A percentile compares a stretch with the other conserved stretches of the same genome.
Evolutionary conservation across 2,113 vertebrate genomes (phyloP).

Genomic region (Loxodonta africana): DNA sequence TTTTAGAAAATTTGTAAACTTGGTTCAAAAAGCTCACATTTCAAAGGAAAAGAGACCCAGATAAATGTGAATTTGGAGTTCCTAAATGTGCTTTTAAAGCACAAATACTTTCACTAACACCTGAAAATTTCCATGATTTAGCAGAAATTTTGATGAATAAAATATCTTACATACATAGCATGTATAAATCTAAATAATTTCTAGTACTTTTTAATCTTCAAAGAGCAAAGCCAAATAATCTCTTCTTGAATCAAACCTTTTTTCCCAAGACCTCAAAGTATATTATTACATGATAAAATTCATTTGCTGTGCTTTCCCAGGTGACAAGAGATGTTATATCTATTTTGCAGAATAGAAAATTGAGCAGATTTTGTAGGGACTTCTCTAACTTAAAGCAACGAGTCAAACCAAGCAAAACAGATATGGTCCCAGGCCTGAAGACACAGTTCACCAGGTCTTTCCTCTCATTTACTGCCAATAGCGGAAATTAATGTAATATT

Average conservation of each 20-base stretch:
- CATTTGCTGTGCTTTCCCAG: neutral
- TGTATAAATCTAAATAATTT: neutral
- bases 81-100: neutral
- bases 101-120: neutral
- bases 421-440: neutral
- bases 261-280: neutral
- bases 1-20: constrained; percentile 7
- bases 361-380: neutral
- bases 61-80: neutral
- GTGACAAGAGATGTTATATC: neutral
- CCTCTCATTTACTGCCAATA: neutral
- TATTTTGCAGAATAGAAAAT: constrained; percentile 5
- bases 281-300: constrained; percentile 17
- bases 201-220: neutral
- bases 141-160: constrained; percentile 11
- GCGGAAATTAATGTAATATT: constrained; percentile 4
- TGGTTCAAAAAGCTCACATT: neutral
- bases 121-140: neutral
- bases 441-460: neutral
- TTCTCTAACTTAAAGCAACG: neutral
- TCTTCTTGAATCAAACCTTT: neutral
- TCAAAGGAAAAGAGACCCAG: neutral
- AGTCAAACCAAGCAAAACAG: neutral
- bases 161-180: neutral
- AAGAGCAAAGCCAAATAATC: neutral